Evolutionary conservation across 2,888 invertebrate genomes (phyloP).

Genomic region (Drosophila subquinaria): DNA sequence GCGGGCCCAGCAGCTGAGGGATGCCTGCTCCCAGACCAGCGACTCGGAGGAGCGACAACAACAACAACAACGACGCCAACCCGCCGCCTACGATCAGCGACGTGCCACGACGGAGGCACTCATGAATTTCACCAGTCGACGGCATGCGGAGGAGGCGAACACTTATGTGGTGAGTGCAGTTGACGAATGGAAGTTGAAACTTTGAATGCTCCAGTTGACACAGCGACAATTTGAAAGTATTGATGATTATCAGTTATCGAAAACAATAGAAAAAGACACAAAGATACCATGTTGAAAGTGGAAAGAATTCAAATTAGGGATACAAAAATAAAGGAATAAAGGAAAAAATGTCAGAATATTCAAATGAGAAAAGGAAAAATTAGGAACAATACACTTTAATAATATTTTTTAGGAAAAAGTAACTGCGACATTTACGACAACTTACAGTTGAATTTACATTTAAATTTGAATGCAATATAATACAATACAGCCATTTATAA

Average conservation of each 20-base stretch:
- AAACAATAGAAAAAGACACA: too few species aligned
- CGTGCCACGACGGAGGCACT: slow-evolving; percentile 80
- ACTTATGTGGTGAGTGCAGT: slow-evolving; percentile 80
- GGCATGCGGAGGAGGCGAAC: slow-evolving; percentile 84
- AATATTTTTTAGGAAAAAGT: too few species aligned
- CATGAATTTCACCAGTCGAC: slow-evolving; percentile 63
- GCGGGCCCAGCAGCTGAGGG: slow-evolving; percentile 83
- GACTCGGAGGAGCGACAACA: slow-evolving; percentile 83
- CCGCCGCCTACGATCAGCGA: slow-evolving; percentile 78
- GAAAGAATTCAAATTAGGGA: too few species aligned
- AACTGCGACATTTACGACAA: too few species aligned
- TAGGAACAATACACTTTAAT: too few species aligned
- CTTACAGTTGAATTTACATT: too few species aligned
- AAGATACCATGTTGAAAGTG: too few species aligned
- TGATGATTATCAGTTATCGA: too few species aligned
- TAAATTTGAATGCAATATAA: too few species aligned
- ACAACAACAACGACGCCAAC: slow-evolving; percentile 80
- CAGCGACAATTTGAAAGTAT: background rate
- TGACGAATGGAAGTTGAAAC: background rate
- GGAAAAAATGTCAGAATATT: background rate
- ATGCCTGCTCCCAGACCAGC: slow-evolving; percentile 85
- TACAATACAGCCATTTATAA: too few species aligned
- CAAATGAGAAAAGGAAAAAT: too few species aligned
- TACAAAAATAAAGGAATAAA: too few species aligned
- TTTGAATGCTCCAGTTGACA: background rate